These are phyloP conservation scores for Lepidurus packardi DNA, from an alignment of 1,140 invertebrate genomes.

Conservation along the genomic window DNA sequence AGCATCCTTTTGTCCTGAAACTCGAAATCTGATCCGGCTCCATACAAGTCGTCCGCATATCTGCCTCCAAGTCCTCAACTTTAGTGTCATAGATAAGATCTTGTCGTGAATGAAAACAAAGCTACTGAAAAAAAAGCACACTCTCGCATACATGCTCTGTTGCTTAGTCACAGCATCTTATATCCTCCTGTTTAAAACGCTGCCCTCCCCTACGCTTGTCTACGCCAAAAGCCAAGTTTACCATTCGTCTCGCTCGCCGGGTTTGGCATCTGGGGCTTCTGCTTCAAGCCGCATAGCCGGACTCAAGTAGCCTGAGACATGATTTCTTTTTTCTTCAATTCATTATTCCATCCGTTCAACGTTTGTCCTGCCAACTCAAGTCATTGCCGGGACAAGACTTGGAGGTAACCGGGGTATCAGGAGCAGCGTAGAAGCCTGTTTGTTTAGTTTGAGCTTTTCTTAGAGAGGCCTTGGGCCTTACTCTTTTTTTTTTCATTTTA, in stretches of 20 bases:
- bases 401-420: not conserved
- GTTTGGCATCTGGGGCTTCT: not conserved
- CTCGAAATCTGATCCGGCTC: too few species aligned
- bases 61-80: too few species aligned
- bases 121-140: too few species aligned
- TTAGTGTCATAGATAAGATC: too few species aligned
- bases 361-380: conserved; percentile 12
- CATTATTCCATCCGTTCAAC: not conserved
- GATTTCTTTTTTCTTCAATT: not conserved
- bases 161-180: not conserved
- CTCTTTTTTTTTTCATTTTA: not conserved
- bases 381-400: not conserved
- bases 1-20: too few species aligned
- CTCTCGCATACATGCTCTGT: not conserved
- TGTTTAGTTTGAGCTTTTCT: conserved; percentile 15
- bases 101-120: too few species aligned
- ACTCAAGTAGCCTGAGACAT: not conserved
- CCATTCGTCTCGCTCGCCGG: conserved; percentile 7
- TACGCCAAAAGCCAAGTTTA: conserved; percentile 9
- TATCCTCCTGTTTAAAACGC: not conserved
- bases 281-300: not conserved
- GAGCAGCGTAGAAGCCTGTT: not conserved
- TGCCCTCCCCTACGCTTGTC: not conserved
- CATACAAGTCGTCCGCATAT: too few species aligned
- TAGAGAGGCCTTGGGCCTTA: not conserved